Conservation (phyloP, 2,888 invertebrate genomes). For the Xestia ashworthii region DNA sequence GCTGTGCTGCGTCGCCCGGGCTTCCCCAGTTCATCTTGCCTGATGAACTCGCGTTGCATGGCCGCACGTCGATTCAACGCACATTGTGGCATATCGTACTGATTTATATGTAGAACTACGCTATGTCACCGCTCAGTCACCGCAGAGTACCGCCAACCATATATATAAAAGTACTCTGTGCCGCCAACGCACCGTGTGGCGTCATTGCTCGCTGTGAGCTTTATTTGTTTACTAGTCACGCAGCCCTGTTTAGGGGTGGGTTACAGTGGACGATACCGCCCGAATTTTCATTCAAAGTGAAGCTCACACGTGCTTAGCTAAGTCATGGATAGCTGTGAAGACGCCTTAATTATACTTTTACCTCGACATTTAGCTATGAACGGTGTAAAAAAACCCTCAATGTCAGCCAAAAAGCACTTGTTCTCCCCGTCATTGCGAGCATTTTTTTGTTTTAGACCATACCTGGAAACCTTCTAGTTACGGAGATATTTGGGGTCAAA, state of each 20-base stretch:
- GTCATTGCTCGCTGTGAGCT: background rate
- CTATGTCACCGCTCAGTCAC: background rate
- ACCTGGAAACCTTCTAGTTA: too few relatives aligned
- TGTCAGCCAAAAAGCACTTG: too few relatives aligned
- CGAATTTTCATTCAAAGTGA: background rate
- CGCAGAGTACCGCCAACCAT: background rate
- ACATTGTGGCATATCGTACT: background rate
- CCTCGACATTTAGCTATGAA: background rate
- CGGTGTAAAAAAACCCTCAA: too few relatives aligned
- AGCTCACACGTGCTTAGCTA: background rate
- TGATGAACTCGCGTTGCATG: background rate
- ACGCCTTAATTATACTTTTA: background rate
- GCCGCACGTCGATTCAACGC: background rate
- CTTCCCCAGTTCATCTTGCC: too few relatives aligned
- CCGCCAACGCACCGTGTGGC: background rate
- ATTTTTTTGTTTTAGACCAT: too few relatives aligned
- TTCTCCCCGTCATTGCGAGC: too few relatives aligned
- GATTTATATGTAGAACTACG: background rate
- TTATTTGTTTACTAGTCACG: background rate
- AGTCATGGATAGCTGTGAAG: background rate
- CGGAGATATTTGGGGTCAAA: too few relatives aligned
- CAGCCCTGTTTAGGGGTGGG: background rate
- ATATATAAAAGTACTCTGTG: background rate
- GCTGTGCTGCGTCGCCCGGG: background rate
- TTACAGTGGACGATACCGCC: too few relatives aligned